Conservation (phyloP, 2,797 vertebrate species). For the Pagetopsis macropterus region DNA sequence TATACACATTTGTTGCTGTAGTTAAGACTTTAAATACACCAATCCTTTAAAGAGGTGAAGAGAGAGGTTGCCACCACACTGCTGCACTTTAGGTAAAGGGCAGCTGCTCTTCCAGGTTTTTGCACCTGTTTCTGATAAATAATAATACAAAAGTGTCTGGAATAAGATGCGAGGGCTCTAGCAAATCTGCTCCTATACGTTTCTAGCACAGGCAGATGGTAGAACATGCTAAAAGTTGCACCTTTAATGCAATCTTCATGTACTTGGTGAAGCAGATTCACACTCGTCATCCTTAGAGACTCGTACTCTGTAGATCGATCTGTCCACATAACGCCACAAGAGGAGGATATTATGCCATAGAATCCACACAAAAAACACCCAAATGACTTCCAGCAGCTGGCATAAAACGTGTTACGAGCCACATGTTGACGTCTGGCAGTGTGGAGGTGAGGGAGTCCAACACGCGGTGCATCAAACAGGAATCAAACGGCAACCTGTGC, state of each 20-base stretch:
- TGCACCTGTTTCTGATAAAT: constrained; percentile 11
- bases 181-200: constrained; percentile 8
- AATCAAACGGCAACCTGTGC: constrained; percentile 39
- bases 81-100: background rate
- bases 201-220: constrained; percentile 47
- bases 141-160: background rate
- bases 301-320: constrained; percentile 45
- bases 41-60: background rate
- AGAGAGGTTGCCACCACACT: background rate
- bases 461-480: constrained; percentile 28
- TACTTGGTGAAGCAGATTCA: constrained; percentile 33
- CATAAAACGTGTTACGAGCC: background rate
- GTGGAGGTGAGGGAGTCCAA: constrained; percentile 34
- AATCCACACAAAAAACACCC: constrained; percentile 19
- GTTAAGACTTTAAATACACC: background rate
- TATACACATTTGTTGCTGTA: background rate
- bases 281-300: constrained; percentile 35
- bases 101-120: background rate
- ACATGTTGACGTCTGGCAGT: constrained; percentile 40
- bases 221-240: constrained; percentile 33
- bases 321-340: constrained; percentile 35
- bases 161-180: background rate
- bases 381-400: constrained; percentile 34
- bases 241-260: constrained; percentile 38
- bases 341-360: constrained; percentile 9